Evolutionary conservation across 1,140 invertebrate species (phyloP).

Genomic region (Drosophila busckii): DNA sequence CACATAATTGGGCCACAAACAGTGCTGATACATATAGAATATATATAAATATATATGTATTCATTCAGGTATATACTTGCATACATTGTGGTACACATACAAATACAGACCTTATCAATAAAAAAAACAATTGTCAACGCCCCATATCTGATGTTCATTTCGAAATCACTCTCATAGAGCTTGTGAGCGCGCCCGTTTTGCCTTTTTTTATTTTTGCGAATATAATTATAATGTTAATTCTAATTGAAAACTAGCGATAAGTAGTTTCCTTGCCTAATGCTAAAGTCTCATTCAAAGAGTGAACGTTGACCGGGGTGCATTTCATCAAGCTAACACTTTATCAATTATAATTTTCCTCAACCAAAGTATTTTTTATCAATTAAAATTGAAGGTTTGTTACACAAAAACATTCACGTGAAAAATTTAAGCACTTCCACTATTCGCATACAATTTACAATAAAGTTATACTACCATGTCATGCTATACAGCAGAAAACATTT

Average conservation of each 20-base stretch:
- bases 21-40: slow-evolving; percentile 16
- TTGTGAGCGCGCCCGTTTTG: slow-evolving; percentile 36
- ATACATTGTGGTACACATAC: too few relatives aligned
- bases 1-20: slow-evolving; percentile 54
- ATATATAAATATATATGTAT: too few relatives aligned
- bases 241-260: slow-evolving; percentile 64
- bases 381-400: slow-evolving; percentile 62
- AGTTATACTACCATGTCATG: too few relatives aligned
- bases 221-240: slow-evolving; percentile 65
- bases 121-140: slow-evolving; percentile 14
- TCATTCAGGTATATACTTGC: too few relatives aligned
- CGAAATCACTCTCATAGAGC: slow-evolving; percentile 22
- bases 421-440: too few relatives aligned
- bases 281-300: slow-evolving; percentile 36
- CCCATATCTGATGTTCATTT: slow-evolving; percentile 45
- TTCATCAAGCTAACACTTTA: slow-evolving; percentile 28
- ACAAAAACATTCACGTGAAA: neutral
- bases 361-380: slow-evolving; percentile 40
- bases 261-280: slow-evolving; percentile 45
- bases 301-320: slow-evolving; percentile 44
- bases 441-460: too few relatives aligned
- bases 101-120: slow-evolving; percentile 33
- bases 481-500: too few relatives aligned
- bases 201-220: slow-evolving; percentile 61
- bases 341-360: slow-evolving; percentile 6